Evolutionary conservation across 2,113 vertebrate genomes (phyloP), one percentile per base, ranked within the genome.

Genomic region (Megalops atlanticus): DNA sequence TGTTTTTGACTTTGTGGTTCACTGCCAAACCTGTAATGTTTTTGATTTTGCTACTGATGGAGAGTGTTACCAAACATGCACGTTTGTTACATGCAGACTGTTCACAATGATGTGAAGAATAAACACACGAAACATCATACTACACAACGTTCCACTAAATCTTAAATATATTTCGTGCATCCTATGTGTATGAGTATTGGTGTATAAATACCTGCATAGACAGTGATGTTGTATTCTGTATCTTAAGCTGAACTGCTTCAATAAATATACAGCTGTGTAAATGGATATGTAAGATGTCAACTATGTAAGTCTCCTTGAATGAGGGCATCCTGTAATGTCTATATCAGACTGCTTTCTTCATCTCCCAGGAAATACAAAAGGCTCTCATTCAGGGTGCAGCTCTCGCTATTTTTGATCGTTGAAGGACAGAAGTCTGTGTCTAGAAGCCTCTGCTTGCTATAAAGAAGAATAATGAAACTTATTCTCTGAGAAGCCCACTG

Each of bases 391-490:
- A 49, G 68, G 12, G 58, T 45, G 21, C 16, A 3, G 71, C 31
- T 45, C 78, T 47, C 40, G 10, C 40, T 36, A 71, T 35, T 74
- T 68, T 47, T 35, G 31, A 27, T 69, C 54, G 40, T 69, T 52
- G 24, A 52, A 54, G 47, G 70, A 73, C 43, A 52, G 52, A 35
- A 39, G 43, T 52, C 16, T 74, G 0, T 0, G 33, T 83, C 76
- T 36, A 38, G 80, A 85, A 85, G 36, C 58, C 77, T 73, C 18
- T 15, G 0, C 81, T 72, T 54, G 31, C 76, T 73, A 58, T 58
- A 39, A 52, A 24, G 74, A 81, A 78, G 49, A 80, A 78, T 84
- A 84, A 82, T 82, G 8, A 31, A 81, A 82, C 72, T 78, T 82
- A 84, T 82, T 83, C 72, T 85, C 24, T 74, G 64, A 45, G 41